Conservation (phyloP, 2,888 invertebrate species). For the Amiota minor region DNA sequence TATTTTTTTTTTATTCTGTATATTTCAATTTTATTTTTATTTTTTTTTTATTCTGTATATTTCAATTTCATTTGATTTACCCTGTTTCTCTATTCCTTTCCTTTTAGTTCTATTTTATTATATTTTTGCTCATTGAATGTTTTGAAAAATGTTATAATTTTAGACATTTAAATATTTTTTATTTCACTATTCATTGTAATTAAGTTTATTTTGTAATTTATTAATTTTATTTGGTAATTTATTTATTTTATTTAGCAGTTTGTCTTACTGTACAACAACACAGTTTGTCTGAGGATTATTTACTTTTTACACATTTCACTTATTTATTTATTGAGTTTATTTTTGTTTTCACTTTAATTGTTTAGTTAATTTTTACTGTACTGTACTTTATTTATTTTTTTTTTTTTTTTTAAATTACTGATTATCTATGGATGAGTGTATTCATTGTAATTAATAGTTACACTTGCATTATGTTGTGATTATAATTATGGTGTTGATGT, state of each 20-base stretch:
- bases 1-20: not conserved
- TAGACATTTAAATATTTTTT: not conserved
- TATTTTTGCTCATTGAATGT: not conserved
- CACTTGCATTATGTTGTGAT: not conserved
- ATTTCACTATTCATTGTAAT: constrained; percentile 31
- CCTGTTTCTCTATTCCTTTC: constrained; percentile 15
- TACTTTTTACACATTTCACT: constrained; percentile 14
- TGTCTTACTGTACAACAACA: constrained; percentile 6
- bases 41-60: not conserved
- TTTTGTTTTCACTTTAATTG: constrained; percentile 9
- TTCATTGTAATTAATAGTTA: too few relatives aligned
- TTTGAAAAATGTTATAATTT: not conserved
- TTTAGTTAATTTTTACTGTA: not conserved
- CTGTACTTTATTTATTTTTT: not conserved
- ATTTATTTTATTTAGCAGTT: not conserved
- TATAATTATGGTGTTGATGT: not conserved
- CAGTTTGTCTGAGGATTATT: constrained; percentile 29
- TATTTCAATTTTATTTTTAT: not conserved
- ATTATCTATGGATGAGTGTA: not conserved
- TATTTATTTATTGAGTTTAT: constrained; percentile 2
- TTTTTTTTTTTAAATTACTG: constrained; percentile 21
- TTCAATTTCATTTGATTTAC: constrained; percentile 2
- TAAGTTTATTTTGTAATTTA: constrained; percentile 31
- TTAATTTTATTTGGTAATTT: constrained; percentile 27
- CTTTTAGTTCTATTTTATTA: constrained; percentile 13